Conservation (phyloP, 2,797 vertebrate species). For the Lepilemur septentrionalis region DNA sequence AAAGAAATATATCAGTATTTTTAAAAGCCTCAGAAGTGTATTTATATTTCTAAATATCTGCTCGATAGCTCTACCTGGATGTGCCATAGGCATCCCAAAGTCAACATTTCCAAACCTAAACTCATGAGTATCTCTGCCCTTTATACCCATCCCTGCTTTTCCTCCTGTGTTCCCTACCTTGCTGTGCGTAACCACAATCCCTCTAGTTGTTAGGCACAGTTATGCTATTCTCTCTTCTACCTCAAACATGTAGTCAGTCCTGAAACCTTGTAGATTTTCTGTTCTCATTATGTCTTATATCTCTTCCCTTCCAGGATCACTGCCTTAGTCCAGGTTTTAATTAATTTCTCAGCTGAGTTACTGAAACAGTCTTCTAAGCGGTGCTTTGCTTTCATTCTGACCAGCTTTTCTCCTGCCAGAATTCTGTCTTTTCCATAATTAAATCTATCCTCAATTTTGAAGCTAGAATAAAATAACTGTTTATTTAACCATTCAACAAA, state of each 20-base stretch:
- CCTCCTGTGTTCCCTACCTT: background rate
- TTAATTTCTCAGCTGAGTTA: background rate
- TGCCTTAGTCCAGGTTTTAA: background rate
- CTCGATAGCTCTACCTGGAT: background rate
- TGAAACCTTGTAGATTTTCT: background rate
- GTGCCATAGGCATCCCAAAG: background rate
- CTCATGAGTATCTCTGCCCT: background rate
- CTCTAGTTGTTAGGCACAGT: background rate
- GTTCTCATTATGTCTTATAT: background rate
- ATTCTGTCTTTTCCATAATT: background rate
- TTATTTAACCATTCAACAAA: background rate
- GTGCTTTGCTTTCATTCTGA: background rate
- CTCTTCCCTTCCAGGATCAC: background rate
- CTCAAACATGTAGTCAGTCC: background rate
- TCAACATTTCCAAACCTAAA: background rate
- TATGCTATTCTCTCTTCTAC: background rate
- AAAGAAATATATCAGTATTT: slow-evolving; percentile 3
- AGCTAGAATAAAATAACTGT: background rate
- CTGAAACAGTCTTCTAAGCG: background rate
- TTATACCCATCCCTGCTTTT: background rate
- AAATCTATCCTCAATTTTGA: background rate
- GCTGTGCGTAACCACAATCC: background rate
- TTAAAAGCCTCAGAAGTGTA: background rate
- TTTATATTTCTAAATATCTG: background rate
- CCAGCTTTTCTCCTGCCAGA: background rate